Base-by-base conservation (phyloP, 2,888 invertebrate genomes). In the Leucania comma region DNA sequence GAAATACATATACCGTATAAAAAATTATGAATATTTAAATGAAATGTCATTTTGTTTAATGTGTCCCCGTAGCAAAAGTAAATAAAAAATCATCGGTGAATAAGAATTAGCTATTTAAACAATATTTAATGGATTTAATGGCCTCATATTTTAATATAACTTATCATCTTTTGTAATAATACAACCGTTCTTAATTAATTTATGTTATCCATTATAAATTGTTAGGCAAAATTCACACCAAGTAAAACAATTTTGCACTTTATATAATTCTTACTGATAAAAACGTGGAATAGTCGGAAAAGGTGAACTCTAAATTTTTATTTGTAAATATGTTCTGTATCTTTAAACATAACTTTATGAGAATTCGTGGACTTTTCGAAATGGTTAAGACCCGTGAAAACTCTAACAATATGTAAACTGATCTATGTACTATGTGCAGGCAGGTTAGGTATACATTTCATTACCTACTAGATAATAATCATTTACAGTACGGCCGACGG, bases 81-180 rank as follows among this genome's bases (percentile, higher is more conserved):
- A 58, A 53, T 60, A 85, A 68, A 86, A 84, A 82, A 86, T 89
- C 89, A 88, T 85, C 89, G 74, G 72, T 79, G 91, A 89, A 89
- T 92, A 89, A 72, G 83, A 91, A 92, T 92, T 83, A 80, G 85
- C 85, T 87, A 74, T 71, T 90, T 88, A 88, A 83, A 85, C 82
- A 84, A 80, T 80, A 80, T 82, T 74, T 78, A 77, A 75, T 72
- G 61, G 69, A 63, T 68, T 78, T 69, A 68, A 73, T 83, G 75
- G 72, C 77, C 89, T 89, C 83, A 75, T 85, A 87, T 87, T 84
- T 85, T 81, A 88, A 87, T 86, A 86, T 77, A 83, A 87, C 89
- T 87, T 78, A 84, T 73, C 69, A 67, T 56, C 62, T 68, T 70
- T 76, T 78, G 72, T 79, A 75, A 70, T 72, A 76, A 75, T 65